phyloP scores from a whole-genome alignment of 2,113 vertebrate species.

The Atrichornis clamosus region DNA sequence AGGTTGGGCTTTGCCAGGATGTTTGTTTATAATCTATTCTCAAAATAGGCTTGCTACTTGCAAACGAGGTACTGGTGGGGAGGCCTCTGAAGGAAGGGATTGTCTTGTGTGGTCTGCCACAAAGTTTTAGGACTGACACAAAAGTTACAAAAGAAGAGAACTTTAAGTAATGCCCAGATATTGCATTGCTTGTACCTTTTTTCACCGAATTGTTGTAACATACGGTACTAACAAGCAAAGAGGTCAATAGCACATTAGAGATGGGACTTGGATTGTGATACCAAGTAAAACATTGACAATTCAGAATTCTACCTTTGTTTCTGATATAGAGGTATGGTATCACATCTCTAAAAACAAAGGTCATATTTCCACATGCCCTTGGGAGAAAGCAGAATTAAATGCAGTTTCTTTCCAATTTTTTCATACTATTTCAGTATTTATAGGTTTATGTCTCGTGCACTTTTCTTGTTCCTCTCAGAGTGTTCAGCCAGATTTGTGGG shows the following conservation, averaged over 20 bases:
- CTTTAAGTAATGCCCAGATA: not conserved
- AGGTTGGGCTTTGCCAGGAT: not conserved
- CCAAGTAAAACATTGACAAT: fast-evolving
- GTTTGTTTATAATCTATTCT: not conserved
- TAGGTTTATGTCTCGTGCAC: not conserved
- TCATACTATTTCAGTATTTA: not conserved
- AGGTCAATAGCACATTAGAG: not conserved
- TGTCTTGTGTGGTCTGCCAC: not conserved
- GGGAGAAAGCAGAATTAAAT: not conserved
- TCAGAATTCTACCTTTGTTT: not conserved
- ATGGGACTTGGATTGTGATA: not conserved
- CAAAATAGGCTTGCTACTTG: not conserved
- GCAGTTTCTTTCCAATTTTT: not conserved
- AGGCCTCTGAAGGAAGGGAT: not conserved
- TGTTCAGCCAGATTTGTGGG: not conserved
- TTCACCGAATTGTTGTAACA: not conserved
- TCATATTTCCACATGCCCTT: not conserved
- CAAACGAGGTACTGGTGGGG: fast-evolving
- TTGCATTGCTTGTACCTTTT: not conserved
- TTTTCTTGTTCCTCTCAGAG: not conserved
- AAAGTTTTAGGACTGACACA: not conserved
- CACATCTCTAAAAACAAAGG: not conserved
- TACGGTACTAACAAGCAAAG: not conserved
- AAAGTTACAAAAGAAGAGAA: not conserved
- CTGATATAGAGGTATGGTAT: not conserved